Conservation (phyloP, 1,140 invertebrate species). For the Ganaspis sp. region DNA sequence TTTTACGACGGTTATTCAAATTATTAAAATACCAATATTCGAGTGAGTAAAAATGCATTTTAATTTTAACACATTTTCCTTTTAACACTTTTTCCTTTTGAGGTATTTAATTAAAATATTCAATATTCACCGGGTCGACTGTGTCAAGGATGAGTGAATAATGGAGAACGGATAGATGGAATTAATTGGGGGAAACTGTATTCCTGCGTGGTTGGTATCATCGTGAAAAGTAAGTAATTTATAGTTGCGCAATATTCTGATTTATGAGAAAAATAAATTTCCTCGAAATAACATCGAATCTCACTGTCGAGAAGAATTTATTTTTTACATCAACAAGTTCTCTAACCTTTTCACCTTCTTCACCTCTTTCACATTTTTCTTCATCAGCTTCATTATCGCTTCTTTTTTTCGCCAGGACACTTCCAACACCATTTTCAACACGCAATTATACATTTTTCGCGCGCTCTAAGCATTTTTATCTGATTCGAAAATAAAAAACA, state of each 20-base stretch:
- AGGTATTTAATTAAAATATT: constrained; percentile 26
- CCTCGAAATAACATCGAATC: neutral
- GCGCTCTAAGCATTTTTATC: no score
- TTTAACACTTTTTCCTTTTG: neutral
- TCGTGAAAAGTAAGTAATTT: constrained; percentile 25
- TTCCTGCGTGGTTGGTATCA: constrained; percentile 5
- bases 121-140: constrained; percentile 19
- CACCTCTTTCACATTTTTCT: no score
- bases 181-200: constrained; percentile 20
- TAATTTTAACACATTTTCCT: no score
- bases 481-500: no score
- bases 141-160: constrained; percentile 21
- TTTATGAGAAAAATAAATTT: neutral
- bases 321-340: neutral
- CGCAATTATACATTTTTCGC: no score
- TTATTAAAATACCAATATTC: neutral
- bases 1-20: neutral
- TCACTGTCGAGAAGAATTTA: neutral
- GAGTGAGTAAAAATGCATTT: neutral
- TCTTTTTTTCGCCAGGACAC: no score
- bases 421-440: no score
- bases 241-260: neutral
- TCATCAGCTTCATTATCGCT: no score
- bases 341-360: neutral
- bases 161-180: constrained; percentile 28